Conservation (phyloP, 1,140 invertebrate genomes). For the Scaptomyza montana region DNA sequence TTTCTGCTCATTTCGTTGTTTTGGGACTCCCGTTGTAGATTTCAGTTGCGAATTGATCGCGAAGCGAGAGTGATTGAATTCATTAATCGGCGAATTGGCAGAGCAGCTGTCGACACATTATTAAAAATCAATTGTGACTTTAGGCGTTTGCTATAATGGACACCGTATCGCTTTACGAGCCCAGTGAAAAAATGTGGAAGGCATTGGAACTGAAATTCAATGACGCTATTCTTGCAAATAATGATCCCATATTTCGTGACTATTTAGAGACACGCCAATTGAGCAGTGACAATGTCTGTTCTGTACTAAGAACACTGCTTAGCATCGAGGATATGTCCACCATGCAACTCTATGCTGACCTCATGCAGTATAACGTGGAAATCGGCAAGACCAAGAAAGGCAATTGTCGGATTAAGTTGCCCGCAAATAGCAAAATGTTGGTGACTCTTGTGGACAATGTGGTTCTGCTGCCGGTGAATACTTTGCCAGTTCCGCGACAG, state of each 20-base stretch:
- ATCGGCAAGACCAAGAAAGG: neutral
- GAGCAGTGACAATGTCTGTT: constrained; percentile 39
- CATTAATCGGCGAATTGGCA: no score
- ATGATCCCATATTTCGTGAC: constrained; percentile 9
- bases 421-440: constrained; percentile 14
- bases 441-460: constrained; percentile 52
- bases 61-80: neutral
- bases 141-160: constrained; percentile 5
- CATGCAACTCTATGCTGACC: constrained; percentile 35
- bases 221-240: constrained; percentile 7
- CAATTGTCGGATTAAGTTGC: neutral
- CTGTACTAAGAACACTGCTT: constrained; percentile 39
- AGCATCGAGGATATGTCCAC: constrained; percentile 51
- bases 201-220: constrained; percentile 41
- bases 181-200: constrained; percentile 28
- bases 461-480: constrained; percentile 53
- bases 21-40: constrained; percentile 11
- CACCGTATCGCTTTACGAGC: constrained; percentile 25
- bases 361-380: constrained; percentile 15
- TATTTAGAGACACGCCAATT: constrained; percentile 29
- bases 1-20: neutral
- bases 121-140: neutral
- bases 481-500: constrained; percentile 3
- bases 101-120: neutral
- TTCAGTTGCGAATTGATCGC: constrained; percentile 24